Evolutionary conservation across 2,113 vertebrate genomes (phyloP), one percentile per base, ranked within the genome.

Genomic region (Nothoprocta pentlandii): DNA sequence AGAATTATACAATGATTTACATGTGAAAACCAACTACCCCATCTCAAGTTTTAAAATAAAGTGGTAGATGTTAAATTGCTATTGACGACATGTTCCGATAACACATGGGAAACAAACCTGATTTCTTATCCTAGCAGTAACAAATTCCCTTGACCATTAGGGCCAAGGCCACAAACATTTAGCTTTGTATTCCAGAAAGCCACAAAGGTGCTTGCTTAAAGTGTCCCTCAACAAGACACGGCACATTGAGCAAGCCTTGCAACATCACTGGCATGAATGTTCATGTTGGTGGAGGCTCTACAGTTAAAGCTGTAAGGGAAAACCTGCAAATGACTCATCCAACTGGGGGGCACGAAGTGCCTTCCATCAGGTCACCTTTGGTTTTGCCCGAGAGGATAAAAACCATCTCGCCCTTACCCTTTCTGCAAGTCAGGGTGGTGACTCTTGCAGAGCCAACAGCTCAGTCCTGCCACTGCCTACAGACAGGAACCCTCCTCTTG

Each of bases 241-340:
- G 34, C 36, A 59, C 8, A 51, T 25, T 26, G 26, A 83, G 56
- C 21, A n/a, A 44, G 47, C 1, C 0, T 8, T 49, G 76, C 15
- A 30, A 17, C 34, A 9, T 4, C 3, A 4, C 49, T 5, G 16
- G 12, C 36, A 7, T 8, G 42, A 44, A 21, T 2, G 3, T 14
- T 47, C 1, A 0, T 15, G 47, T 28, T 22, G 39, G 47, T 0
- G 7, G 8, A 69, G 0, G 21, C 30, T 12, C 19, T 4, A 32
- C 58, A 46, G 74, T 22, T 28, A 16, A 6, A 41, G 42, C 39
- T 34, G 28, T 4, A 30, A 9, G 25, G 54, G 8, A 30, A 15
- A 32, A 58, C 30, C 5, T 8, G 54, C 54, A 32, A 54, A 19
- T 16, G 54, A 30, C 54, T 58, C 16, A 16, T 28, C 54, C 54